phyloP scores from a whole-genome alignment of 2,113 vertebrate species.

The Trichomycterus rosablanca region DNA sequence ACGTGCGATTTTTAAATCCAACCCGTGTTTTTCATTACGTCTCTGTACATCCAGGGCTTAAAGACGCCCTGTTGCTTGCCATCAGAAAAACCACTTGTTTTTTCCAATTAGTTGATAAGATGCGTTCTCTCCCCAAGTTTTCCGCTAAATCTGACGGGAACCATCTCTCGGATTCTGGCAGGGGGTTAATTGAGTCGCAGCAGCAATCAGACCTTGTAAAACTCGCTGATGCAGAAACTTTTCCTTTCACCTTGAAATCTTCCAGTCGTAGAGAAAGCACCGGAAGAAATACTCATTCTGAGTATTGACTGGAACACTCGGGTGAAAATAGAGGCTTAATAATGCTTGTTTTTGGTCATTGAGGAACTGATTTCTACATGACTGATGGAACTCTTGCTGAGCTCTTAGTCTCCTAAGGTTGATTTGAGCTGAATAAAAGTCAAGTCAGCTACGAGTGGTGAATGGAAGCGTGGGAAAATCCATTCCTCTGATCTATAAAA shows the following conservation, averaged over 20 bases:
- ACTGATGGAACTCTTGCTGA: constrained; percentile 61
- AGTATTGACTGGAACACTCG: constrained; percentile 28
- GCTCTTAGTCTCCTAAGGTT: constrained; percentile 56
- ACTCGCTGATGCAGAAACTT: constrained; percentile 19
- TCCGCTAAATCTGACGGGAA: constrained; percentile 14
- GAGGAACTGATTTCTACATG: constrained; percentile 56
- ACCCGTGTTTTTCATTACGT: background rate
- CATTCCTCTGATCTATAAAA: constrained; percentile 70
- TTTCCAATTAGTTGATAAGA: constrained; percentile 34
- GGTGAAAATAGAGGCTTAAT: constrained; percentile 11
- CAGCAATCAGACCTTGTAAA: constrained; percentile 34
- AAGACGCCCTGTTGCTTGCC: constrained; percentile 19
- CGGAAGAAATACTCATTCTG: constrained; percentile 19
- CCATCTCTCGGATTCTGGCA: constrained; percentile 25
- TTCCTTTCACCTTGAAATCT: constrained; percentile 29
- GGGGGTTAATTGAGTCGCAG: constrained; percentile 38
- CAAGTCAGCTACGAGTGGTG: constrained; percentile 68
- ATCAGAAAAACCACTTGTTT: constrained; percentile 28
- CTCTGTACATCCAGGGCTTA: background rate
- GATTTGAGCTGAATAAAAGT: constrained; percentile 68
- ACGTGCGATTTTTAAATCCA: background rate
- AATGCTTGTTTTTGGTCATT: too few species aligned
- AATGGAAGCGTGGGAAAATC: constrained; percentile 60
- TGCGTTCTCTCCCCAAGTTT: constrained; percentile 13
- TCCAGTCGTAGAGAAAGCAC: constrained; percentile 19